Evolutionary conservation across 2,113 vertebrate species (phyloP), one percentile per base, ranked within the genome.

Genomic region (Proterorhinus semilunaris): DNA sequence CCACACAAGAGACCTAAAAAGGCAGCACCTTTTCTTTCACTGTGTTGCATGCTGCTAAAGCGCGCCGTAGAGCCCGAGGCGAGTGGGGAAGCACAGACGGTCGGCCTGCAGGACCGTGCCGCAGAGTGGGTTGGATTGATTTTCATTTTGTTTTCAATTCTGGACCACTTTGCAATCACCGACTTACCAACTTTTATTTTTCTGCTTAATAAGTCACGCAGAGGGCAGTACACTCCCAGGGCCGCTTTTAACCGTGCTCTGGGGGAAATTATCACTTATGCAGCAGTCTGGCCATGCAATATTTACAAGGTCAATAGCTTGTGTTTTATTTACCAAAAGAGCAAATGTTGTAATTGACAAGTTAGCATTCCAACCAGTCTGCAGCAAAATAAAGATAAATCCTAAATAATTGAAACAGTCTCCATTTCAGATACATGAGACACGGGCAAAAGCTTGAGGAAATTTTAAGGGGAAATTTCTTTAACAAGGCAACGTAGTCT

Each of bases 1-100:
- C 88, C 82, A 82, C 85, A 82, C 85, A 84, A 80, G 83, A 86
- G 83, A 89, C 85, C 88, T 88, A 84, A 88, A 88, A 88, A 81
- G 83, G 83, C 81, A 87, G 88, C 79, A 83, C 79, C 83, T 88
- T 86, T 88, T 78, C 83, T 88, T 85, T 88, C 71, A 66, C 71
- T 65, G 83, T 76, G 76, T 76, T 80, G 81, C 79, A 90, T 91
- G 83, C 82, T 74, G 73, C 85, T 91, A 76, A 86, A 80, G 79
- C 77, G 71, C 78, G 83, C 76, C 82, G 79, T 64, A 81, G 74
- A 80, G 72, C 82, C 83, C 43, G 64, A 69, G 80, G 83, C 82
- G 78, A 86, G 87, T 78, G 84, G 88, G 82, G 82, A 85, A 74
- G 73, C 64, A 69, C 68, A 63, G 72, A 74, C 62, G 76, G 75